Base-by-base conservation (phyloP, 1,140 invertebrate genomes). In the Zophobas morio region DNA sequence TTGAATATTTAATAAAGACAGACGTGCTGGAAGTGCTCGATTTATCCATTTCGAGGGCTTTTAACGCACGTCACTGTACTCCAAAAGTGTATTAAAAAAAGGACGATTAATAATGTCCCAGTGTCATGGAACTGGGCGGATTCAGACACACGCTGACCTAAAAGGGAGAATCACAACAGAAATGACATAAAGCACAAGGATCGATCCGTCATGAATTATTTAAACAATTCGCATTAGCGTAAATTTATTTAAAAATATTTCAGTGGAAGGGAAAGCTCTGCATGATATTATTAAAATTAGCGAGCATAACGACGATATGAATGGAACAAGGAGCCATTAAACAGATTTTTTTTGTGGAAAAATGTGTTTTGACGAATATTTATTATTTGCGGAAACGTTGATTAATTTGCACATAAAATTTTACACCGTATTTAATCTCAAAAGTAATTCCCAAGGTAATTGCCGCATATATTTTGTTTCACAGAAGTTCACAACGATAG, bases 301-400 rank as follows among this genome's bases (percentile, higher is more conserved):
- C 39, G 60, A 46, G 2, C 60, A 66, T 40, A 42, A 66, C 60
- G n/a, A 39, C 36, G 57, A 63, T 63, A 63, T 37, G 57, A 39
- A 63, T 63, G 35, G 49, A 63, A 63, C 54, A 40, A 51, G 57
- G 36, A n/a, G 57, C 34, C 36, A 63, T 63, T 63, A 63, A 63
- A 20, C 2, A 4, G 54, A 20, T 20, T 4, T 4, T 57, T 8
- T 53, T 6, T 35, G 3, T 35, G 35, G 42, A 60, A 39, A 60
- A 2, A 6, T 6, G 39, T 8, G 39, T 32, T 51, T 40, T 66
- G 57, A 63, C 57, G 57, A 37, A 1, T 63, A 60, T 66, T 66
- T 66, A 66, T 66, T 66, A 66, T 66, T 66, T 66, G n/a, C 60
- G 60, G 60, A 66, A 66, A 66, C 39, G 60, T 66, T 40, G 60